phyloP scores from a whole-genome alignment of 2,113 vertebrate genomes.

The Gobio gobio region DNA sequence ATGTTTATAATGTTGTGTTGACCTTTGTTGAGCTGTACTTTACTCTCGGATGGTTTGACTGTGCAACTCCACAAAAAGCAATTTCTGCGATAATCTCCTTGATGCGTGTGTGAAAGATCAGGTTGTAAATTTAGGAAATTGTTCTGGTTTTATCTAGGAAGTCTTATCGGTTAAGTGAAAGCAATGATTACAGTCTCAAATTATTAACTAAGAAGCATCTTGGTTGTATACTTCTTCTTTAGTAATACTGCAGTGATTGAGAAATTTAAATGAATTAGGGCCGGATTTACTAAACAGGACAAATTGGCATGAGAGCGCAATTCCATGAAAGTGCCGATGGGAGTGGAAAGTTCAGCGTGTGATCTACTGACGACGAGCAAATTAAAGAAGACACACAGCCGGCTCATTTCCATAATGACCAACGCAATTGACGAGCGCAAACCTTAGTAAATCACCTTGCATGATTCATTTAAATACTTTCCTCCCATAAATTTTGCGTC shows the following conservation, averaged over 20 bases:
- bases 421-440: no score
- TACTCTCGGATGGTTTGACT: constrained; percentile 8
- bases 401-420: no score
- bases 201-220: constrained; percentile 11
- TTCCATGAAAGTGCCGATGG: no score
- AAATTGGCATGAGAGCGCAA: no score
- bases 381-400: no score
- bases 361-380: no score
- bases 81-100: constrained; percentile 16
- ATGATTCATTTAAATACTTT: no score
- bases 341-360: no score
- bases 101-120: not conserved
- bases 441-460: no score
- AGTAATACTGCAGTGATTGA: not conserved
- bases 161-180: not conserved
- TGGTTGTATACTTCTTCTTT: not conserved
- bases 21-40: constrained; percentile 52
- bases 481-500: no score
- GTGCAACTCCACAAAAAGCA: not conserved
- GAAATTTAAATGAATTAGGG: not conserved
- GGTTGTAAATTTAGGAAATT: constrained; percentile 18
- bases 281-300: no score
- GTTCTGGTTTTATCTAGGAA: not conserved
- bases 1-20: constrained; percentile 38
- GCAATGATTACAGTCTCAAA: not conserved